A percentile compares a stretch with the other conserved stretches of the same genome.
These are phyloP conservation scores for Leptoclinus maculatus DNA, from an alignment of 2,797 vertebrate genomes.

Conservation along the genomic window DNA sequence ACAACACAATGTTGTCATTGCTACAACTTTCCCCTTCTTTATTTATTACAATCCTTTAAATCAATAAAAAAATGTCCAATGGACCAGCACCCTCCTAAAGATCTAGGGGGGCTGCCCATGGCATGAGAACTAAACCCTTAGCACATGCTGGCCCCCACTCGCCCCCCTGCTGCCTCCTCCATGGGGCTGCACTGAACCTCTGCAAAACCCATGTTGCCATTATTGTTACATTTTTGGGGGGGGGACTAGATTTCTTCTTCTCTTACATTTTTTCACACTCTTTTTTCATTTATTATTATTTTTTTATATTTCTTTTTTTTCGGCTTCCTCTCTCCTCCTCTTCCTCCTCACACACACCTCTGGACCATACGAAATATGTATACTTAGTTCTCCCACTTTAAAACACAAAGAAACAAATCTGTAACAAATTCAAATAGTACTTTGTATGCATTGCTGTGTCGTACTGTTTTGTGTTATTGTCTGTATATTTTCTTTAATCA, in stretches of 20 bases:
- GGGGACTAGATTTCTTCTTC: background rate
- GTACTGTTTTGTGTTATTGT: background rate
- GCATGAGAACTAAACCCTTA: background rate
- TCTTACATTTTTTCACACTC: background rate
- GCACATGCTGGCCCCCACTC: background rate
- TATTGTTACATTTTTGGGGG: background rate
- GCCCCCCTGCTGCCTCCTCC: background rate
- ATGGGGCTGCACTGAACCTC: background rate
- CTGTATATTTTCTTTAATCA: background rate
- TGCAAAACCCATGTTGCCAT: background rate
- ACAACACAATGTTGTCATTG: background rate
- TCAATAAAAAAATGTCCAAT: background rate
- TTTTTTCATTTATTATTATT: background rate
- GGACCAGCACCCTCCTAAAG: background rate
- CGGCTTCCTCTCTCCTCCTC: too few relatives aligned
- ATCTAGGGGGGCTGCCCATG: background rate
- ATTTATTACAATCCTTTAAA: background rate
- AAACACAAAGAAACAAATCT: background rate
- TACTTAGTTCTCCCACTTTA: background rate
- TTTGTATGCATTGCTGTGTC: background rate
- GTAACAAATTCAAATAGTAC: background rate
- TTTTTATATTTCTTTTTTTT: too few relatives aligned
- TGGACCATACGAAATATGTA: too few relatives aligned
- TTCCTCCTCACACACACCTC: too few relatives aligned
- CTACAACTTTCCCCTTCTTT: background rate